Percentiles rank a stretch among this genome's conserved stretches.
phyloP scores from a whole-genome alignment of 1,140 invertebrate genomes.

The Neomicropteryx cornuta region DNA sequence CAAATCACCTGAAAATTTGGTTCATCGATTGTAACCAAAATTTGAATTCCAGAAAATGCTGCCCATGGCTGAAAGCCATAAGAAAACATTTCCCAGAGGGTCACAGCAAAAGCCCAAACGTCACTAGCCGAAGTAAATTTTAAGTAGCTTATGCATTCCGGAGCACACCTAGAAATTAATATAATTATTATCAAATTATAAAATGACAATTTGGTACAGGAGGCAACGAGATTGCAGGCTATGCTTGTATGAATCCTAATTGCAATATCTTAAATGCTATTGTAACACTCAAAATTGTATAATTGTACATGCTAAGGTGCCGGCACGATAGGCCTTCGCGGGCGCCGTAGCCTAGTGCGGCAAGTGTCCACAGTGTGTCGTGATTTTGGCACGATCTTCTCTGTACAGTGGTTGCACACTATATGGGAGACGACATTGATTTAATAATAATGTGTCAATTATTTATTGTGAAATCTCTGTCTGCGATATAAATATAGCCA shows the following conservation, averaged over 20 bases:
- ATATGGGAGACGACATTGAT: too few relatives aligned
- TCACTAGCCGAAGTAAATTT: slow-evolving; percentile 93
- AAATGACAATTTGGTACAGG: slow-evolving; percentile 4
- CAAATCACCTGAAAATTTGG: slow-evolving; percentile 63
- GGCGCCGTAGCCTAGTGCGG: too few relatives aligned
- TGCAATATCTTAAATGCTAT: too few relatives aligned
- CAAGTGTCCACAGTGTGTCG: too few relatives aligned
- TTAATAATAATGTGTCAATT: too few relatives aligned
- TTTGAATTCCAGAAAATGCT: slow-evolving; percentile 89
- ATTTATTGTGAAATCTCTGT: too few relatives aligned
- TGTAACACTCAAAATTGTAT: too few relatives aligned
- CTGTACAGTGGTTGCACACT: too few relatives aligned
- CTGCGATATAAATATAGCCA: too few relatives aligned
- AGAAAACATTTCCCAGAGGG: slow-evolving; percentile 99
- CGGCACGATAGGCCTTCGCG: too few relatives aligned
- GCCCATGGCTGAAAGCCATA: slow-evolving; percentile 98
- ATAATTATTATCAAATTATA: not conserved
- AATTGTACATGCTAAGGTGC: too few relatives aligned
- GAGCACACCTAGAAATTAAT: slow-evolving; percentile 65
- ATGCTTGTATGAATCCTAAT: slow-evolving; percentile 6
- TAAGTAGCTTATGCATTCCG: slow-evolving; percentile 94
- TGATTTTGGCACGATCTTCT: too few relatives aligned
- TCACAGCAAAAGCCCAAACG: slow-evolving; percentile 96
- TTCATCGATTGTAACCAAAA: slow-evolving; percentile 90
- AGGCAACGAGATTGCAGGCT: slow-evolving; percentile 3